Evolutionary conservation across 2,797 vertebrate genomes (phyloP).

Genomic region (Cossypha niveicapilla): DNA sequence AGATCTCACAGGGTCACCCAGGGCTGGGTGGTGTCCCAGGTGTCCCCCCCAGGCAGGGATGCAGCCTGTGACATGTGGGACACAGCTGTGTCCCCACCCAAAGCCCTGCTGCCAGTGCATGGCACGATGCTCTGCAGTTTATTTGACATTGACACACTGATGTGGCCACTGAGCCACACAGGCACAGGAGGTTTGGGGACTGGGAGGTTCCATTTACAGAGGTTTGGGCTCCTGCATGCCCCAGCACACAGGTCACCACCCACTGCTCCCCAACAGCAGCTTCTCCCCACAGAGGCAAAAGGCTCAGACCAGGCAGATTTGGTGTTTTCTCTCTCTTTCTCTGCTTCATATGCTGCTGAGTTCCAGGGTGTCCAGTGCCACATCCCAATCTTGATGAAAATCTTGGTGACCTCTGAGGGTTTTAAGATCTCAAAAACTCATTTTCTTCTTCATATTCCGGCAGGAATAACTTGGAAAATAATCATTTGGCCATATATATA

Average conservation of each 20-base stretch:
- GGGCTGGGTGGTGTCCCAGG: neutral
- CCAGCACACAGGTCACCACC: neutral
- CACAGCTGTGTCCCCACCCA: neutral
- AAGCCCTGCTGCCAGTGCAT: neutral
- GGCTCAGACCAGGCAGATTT: neutral
- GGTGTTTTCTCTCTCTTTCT: neutral
- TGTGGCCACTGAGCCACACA: neutral
- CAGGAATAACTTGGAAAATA: neutral
- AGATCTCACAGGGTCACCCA: neutral
- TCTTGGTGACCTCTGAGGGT: neutral
- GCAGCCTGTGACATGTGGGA: neutral
- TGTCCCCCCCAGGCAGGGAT: neutral
- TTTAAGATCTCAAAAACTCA: neutral
- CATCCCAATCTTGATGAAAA: neutral
- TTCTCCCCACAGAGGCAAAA: neutral
- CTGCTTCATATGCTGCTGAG: neutral
- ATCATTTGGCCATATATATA: neutral
- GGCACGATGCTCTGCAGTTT: rapidly evolving
- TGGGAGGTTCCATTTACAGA: neutral
- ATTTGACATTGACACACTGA: no score
- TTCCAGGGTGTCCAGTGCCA: neutral
- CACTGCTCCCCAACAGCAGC: neutral
- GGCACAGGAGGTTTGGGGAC: neutral
- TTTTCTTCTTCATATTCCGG: neutral
- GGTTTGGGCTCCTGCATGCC: neutral